phyloP scores from a whole-genome alignment of 2,113 vertebrate genomes.

The Eurypyga helias region DNA sequence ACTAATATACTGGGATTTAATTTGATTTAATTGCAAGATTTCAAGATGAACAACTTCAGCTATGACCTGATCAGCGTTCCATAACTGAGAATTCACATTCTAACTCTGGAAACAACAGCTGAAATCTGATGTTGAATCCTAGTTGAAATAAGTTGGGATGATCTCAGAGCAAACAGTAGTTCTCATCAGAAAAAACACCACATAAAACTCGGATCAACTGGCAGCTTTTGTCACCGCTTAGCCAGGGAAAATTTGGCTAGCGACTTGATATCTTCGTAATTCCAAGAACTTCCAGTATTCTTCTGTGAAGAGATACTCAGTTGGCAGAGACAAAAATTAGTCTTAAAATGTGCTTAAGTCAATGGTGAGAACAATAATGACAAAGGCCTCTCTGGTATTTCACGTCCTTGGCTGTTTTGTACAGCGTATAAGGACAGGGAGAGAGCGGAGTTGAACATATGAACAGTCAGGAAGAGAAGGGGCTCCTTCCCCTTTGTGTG shows the following conservation, averaged over 20 bases:
- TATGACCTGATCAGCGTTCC: background rate
- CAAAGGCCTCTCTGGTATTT: background rate
- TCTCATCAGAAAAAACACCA: conserved; percentile 4
- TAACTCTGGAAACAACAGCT: background rate
- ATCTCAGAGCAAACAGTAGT: conserved; percentile 58
- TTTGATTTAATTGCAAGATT: conserved; percentile 45
- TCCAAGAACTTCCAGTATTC: conserved; percentile 61
- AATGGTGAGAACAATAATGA: background rate
- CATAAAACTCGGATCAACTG: conserved; percentile 30
- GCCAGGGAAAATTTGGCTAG: conserved; percentile 2
- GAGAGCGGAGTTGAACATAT: accelerated
- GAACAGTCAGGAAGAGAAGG: background rate
- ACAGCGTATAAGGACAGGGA: background rate
- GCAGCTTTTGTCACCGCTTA: background rate
- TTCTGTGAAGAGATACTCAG: conserved; percentile 20
- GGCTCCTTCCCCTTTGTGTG: background rate
- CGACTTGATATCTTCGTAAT: background rate
- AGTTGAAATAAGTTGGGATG: conserved; percentile 12
- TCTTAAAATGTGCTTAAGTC: background rate
- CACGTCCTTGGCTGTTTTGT: background rate
- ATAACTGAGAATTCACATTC: background rate
- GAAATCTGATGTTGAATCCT: background rate
- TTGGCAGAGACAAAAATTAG: background rate
- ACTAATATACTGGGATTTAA: conserved; percentile 29
- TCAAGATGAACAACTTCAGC: conserved; percentile 26